Percentiles rank a stretch among this genome's conserved stretches.
Evolutionary conservation across 2,797 vertebrate genomes (phyloP).

Genomic region (Macropodus opercularis): DNA sequence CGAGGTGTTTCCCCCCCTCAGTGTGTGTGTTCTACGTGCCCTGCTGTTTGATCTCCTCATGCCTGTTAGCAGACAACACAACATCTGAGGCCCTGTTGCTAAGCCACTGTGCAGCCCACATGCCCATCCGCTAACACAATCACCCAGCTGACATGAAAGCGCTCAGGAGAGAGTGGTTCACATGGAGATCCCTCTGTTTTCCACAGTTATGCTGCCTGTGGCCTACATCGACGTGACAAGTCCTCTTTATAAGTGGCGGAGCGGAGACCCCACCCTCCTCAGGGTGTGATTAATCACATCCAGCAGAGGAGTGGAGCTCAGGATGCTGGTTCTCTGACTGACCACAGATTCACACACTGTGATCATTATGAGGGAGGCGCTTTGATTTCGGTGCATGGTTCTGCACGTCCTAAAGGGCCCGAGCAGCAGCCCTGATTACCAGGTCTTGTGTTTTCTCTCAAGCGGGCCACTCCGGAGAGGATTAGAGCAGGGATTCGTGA

Average conservation of each 20-base stretch:
- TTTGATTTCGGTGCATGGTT: slow-evolving; percentile 43
- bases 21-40: slow-evolving; percentile 16
- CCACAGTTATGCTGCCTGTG: slow-evolving; percentile 10
- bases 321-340: slow-evolving; percentile 11
- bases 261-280: slow-evolving; percentile 21
- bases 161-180: slow-evolving; percentile 19
- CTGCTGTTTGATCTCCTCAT: slow-evolving; percentile 47
- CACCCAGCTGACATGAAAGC: slow-evolving; percentile 29
- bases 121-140: slow-evolving; percentile 16
- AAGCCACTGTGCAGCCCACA: slow-evolving; percentile 36
- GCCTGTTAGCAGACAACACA: slow-evolving; percentile 31
- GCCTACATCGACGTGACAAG: slow-evolving; percentile 5
- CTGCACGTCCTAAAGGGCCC: slow-evolving; percentile 53
- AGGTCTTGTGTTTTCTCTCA: slow-evolving; percentile 74
- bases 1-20: slow-evolving; percentile 35
- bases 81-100: slow-evolving; percentile 32
- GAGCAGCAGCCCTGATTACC: slow-evolving; percentile 60
- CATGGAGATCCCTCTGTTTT: slow-evolving; percentile 6
- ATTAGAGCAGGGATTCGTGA: slow-evolving; percentile 57
- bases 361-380: not conserved
- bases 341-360: too few species aligned
- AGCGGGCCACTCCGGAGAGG: slow-evolving; percentile 30
- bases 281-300: slow-evolving; percentile 38
- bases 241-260: slow-evolving; percentile 14
- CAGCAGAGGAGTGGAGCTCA: slow-evolving; percentile 1